Evolutionary conservation across 1,140 invertebrate genomes (phyloP).

Genomic region (Ceratina japonica): DNA sequence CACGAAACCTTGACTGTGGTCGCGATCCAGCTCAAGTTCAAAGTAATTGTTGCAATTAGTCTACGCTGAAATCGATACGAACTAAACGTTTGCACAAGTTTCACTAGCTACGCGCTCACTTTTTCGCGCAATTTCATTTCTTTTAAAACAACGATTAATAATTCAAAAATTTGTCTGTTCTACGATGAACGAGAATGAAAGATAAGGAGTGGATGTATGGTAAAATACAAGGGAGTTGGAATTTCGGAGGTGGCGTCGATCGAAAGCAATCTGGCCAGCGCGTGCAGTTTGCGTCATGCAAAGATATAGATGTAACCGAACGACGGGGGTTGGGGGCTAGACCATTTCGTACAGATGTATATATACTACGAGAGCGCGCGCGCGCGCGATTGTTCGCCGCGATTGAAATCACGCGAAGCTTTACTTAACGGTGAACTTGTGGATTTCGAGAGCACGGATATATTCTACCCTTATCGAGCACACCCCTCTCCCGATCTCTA

Average conservation of each 20-base stretch:
- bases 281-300: slow-evolving; percentile 33
- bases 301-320: slow-evolving; percentile 31
- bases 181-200: background rate
- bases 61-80: too few relatives aligned
- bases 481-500: background rate
- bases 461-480: slow-evolving; percentile 6
- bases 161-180: too few relatives aligned
- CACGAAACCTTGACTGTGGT: too few relatives aligned
- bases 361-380: background rate
- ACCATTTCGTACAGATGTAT: slow-evolving; percentile 19
- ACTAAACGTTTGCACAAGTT: background rate
- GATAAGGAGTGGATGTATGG: background rate
- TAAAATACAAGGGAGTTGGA: background rate
- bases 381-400: slow-evolving; percentile 43
- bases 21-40: too few relatives aligned
- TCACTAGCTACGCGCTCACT: too few relatives aligned
- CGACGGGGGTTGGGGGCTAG: background rate
- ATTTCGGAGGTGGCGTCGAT: slow-evolving; percentile 22
- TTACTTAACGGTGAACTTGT: slow-evolving; percentile 47
- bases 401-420: slow-evolving; percentile 53
- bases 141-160: too few relatives aligned
- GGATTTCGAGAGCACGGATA: slow-evolving; percentile 34
- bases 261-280: slow-evolving; percentile 35
- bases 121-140: too few relatives aligned
- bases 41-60: too few relatives aligned